phyloP scores from a whole-genome alignment of 2,888 invertebrate species.

The Phortica okadai region DNA sequence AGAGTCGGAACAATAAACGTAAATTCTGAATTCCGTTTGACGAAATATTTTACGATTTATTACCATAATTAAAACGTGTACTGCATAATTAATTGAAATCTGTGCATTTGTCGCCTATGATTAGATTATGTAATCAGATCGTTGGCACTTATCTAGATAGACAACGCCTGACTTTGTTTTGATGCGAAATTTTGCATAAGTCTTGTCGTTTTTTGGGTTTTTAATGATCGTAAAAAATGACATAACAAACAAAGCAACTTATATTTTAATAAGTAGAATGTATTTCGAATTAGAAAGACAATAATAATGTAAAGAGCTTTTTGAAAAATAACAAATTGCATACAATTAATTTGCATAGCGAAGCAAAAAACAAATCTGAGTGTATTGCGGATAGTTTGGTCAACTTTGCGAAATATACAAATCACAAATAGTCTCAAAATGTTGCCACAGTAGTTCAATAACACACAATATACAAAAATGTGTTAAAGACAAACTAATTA shows the following conservation, averaged over 20 bases:
- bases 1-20: slow-evolving; percentile 44
- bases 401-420: slow-evolving; percentile 12
- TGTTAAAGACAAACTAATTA: slow-evolving; percentile 28
- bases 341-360: slow-evolving; percentile 20
- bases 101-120: background rate
- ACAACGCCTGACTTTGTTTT: too few species aligned
- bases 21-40: slow-evolving; percentile 33
- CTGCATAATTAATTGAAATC: slow-evolving; percentile 39
- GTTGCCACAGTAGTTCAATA: slow-evolving; percentile 1
- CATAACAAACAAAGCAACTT: too few species aligned
- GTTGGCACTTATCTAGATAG: too few species aligned
- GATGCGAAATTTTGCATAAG: too few species aligned
- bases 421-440: background rate
- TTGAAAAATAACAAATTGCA: background rate
- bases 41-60: slow-evolving; percentile 50
- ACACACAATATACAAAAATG: background rate
- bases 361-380: background rate
- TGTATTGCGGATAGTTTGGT: background rate
- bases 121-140: background rate
- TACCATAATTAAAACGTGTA: slow-evolving; percentile 67
- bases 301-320: slow-evolving; percentile 30
- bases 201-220: too few species aligned
- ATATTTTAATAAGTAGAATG: too few species aligned
- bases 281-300: background rate
- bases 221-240: too few species aligned